Percentiles rank a stretch among this genome's conserved stretches.
Conservation (phyloP, 2,888 invertebrate genomes). For the Erynnis tages region DNA sequence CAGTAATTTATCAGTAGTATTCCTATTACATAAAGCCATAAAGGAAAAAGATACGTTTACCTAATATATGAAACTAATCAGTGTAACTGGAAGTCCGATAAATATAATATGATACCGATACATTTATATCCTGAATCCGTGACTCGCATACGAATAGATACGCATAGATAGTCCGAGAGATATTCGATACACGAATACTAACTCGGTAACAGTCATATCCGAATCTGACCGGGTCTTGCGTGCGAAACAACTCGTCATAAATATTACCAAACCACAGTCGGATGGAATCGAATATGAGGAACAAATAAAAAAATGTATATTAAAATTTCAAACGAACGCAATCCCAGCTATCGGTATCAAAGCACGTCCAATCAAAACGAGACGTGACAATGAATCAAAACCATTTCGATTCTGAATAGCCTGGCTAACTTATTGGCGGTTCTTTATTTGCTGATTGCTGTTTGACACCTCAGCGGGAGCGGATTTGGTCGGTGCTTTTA, state of each 20-base stretch:
- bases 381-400: slow-evolving; percentile 79
- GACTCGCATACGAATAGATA: slow-evolving; percentile 1
- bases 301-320: slow-evolving; percentile 65
- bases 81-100: not conserved
- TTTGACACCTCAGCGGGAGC: slow-evolving; percentile 68
- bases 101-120: slow-evolving; percentile 15
- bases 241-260: slow-evolving; percentile 68
- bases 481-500: slow-evolving; percentile 68
- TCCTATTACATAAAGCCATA: too few species aligned
- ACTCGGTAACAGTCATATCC: slow-evolving; percentile 38
- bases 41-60: not conserved
- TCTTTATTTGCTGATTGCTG: slow-evolving; percentile 77
- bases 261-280: slow-evolving; percentile 68
- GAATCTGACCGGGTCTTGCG: slow-evolving; percentile 47
- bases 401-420: slow-evolving; percentile 75
- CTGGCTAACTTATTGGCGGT: slow-evolving; percentile 75
- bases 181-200: slow-evolving; percentile 48
- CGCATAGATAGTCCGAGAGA: not conserved
- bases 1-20: too few species aligned
- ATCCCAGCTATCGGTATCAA: slow-evolving; percentile 78
- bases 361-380: slow-evolving; percentile 80
- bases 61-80: slow-evolving; percentile 5
- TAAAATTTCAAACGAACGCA: slow-evolving; percentile 72
- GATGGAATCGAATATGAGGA: slow-evolving; percentile 72
- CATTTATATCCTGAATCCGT: slow-evolving; percentile 12